Percentiles rank a stretch among this genome's conserved stretches.
These are phyloP conservation scores for Crossaster papposus DNA, from an alignment of 53 echinoderm and acorn worm species.

Conservation along the genomic window DNA sequence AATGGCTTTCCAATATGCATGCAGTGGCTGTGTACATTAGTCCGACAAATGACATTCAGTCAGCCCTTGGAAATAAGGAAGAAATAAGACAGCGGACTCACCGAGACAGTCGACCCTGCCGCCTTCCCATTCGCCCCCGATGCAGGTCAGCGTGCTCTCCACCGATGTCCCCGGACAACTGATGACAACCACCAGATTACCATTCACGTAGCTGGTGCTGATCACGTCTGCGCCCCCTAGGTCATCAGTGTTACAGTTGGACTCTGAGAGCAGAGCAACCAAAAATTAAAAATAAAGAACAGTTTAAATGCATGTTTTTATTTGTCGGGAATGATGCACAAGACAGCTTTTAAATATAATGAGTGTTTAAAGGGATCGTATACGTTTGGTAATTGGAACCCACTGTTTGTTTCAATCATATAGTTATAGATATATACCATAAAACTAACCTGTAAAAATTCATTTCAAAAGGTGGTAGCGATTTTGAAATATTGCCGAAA, in stretches of 20 bases:
- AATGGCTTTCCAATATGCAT: too few relatives aligned
- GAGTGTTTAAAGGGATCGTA: too few relatives aligned
- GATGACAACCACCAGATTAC: background rate
- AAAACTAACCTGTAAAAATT: too few relatives aligned
- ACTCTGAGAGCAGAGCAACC: background rate
- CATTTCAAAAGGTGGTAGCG: too few relatives aligned
- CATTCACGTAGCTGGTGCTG: background rate
- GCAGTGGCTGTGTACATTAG: too few relatives aligned
- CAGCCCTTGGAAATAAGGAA: background rate
- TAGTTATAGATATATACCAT: too few relatives aligned
- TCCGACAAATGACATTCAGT: too few relatives aligned
- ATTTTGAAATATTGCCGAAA: too few relatives aligned
- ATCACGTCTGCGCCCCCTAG: conserved; percentile 18
- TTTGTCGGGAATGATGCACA: background rate
- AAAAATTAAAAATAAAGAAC: background rate
- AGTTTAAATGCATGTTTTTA: background rate
- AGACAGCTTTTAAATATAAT: too few relatives aligned
- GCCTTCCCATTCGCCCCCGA: conserved; percentile 16
- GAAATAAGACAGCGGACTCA: background rate
- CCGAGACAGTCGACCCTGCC: conserved; percentile 1
- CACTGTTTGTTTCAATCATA: too few relatives aligned
- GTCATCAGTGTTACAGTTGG: conserved; percentile 1
- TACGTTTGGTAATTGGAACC: too few relatives aligned
- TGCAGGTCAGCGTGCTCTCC: conserved; percentile 3
- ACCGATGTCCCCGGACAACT: conserved; percentile 21